Evolutionary conservation across 2,888 invertebrate species (phyloP), one percentile per base, ranked within the genome.

Genomic region (Heteromurus nitidus): DNA sequence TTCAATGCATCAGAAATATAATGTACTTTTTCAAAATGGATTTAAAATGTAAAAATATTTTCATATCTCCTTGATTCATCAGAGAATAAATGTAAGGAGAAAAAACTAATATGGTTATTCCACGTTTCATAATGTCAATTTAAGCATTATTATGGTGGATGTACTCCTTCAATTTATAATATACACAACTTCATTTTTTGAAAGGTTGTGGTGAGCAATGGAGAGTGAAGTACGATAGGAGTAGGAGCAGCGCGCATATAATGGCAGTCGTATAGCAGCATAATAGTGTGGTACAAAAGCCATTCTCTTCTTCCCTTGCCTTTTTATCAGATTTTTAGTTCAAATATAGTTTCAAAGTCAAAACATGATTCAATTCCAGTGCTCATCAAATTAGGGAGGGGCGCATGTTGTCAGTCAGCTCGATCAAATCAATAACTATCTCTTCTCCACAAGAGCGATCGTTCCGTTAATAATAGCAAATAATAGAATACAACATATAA

Each of bases 311-410:
- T 30, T 36, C 16, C 24, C 28, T 64, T n/a, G 9, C 50, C n/a
- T n/a, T n/a, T n/a, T 79, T 79, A 69, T 79, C 77, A 64, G 77
- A 62, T 62, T 79, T 79, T 30, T 62, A 70, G 47, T 55, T 69
- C 64, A 70, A 70, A 79, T 70, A 70, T 28, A 76, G 69, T 24
- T 68, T 76, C 53, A 70, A 76, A 79, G 77, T 79, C 69, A 79
- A 79, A 70, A 70, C 70, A 79, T 70, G 77, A 79, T 79, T 79
- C 77, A 79, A 79, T 79, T 79, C 77, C 77, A 79, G 77, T 64
- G 31, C 80, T 74, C 73, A 80, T 80, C 80, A 73, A 80, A 82
- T 60, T 42, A 73, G 82, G 82, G 82, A 67, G 82, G 82, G 62
- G 72, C 82, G 16, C 73, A 67, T 68, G 77, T 82, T 82, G 82